These are phyloP conservation scores for Panzeria rudis DNA, from an alignment of 2,888 invertebrate species.

Conservation along the genomic window DNA sequence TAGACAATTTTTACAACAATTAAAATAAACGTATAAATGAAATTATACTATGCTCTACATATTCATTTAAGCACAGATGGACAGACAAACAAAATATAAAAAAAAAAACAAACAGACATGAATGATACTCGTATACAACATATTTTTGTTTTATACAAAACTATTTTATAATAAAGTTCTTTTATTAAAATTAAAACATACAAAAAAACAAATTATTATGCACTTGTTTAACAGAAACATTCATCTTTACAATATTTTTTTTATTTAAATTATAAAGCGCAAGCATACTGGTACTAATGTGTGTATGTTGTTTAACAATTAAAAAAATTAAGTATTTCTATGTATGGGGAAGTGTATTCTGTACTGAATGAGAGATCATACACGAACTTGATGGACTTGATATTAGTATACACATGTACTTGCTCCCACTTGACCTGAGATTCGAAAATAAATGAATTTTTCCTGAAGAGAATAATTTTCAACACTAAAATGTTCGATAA, in stretches of 20 bases:
- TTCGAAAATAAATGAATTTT: too few relatives aligned
- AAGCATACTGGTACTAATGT: not conserved
- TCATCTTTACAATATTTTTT: conserved; percentile 27
- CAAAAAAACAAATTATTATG: conserved; percentile 6
- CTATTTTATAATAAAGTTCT: conserved; percentile 73
- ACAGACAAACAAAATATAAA: not conserved
- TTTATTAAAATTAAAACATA: conserved; percentile 36
- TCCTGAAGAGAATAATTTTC: too few relatives aligned
- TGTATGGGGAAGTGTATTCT: too few relatives aligned
- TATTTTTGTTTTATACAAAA: conserved; percentile 75
- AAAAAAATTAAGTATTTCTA: conserved; percentile 72
- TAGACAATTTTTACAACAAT: conserved; percentile 75
- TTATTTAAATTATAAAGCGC: conserved; percentile 39
- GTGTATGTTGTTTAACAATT: conserved; percentile 76
- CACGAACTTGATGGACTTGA: not conserved
- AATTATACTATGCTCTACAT: conserved; percentile 7
- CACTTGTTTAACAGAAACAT: conserved; percentile 50
- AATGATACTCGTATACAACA: conserved; percentile 48
- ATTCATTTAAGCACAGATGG: conserved; percentile 3
- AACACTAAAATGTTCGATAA: too few relatives aligned
- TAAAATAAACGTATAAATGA: conserved; percentile 16
- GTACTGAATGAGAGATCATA: not conserved
- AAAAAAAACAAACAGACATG: not conserved
- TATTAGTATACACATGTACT: too few relatives aligned
- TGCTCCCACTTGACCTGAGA: too few relatives aligned